phyloP scores from a whole-genome alignment of 2,888 invertebrate genomes.

The Troides oblongomaculatus region DNA sequence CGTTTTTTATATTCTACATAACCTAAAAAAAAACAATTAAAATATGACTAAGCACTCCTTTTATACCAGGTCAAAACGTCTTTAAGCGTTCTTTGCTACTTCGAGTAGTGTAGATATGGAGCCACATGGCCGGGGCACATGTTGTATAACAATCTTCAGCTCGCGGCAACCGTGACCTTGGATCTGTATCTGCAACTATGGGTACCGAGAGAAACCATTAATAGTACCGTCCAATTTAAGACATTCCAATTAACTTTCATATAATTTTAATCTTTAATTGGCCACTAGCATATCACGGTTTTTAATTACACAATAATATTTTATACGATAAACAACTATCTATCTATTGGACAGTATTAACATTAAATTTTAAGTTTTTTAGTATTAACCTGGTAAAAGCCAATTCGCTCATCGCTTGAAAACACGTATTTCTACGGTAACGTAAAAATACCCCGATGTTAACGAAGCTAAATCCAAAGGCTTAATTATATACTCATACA shows the following conservation, averaged over 20 bases:
- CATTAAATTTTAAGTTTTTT: neutral
- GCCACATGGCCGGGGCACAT: slow-evolving; percentile 65
- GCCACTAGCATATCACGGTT: too few species aligned
- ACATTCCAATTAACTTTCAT: too few species aligned
- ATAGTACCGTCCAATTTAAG: slow-evolving; percentile 9
- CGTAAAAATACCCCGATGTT: too few species aligned
- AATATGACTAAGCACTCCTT: neutral
- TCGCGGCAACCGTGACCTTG: slow-evolving; percentile 58
- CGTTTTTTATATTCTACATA: too few species aligned
- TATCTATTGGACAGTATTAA: neutral
- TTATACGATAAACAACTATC: slow-evolving; percentile 18
- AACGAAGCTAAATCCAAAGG: too few species aligned
- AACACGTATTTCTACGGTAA: too few species aligned
- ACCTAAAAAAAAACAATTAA: neutral
- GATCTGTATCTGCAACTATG: slow-evolving; percentile 41
- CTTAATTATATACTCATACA: too few species aligned
- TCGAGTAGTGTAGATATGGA: slow-evolving; percentile 59
- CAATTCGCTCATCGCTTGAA: too few species aligned
- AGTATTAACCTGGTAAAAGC: too few species aligned
- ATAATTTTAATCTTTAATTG: too few species aligned
- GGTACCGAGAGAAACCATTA: neutral
- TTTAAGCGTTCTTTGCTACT: slow-evolving; percentile 39
- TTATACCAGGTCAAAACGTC: neutral
- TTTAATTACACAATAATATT: too few species aligned
- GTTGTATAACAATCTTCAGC: slow-evolving; percentile 45